A percentile compares a stretch with the other conserved stretches of the same genome.
These are phyloP conservation scores for Channa argus DNA, from an alignment of 2,113 vertebrate species.

Conservation along the genomic window DNA sequence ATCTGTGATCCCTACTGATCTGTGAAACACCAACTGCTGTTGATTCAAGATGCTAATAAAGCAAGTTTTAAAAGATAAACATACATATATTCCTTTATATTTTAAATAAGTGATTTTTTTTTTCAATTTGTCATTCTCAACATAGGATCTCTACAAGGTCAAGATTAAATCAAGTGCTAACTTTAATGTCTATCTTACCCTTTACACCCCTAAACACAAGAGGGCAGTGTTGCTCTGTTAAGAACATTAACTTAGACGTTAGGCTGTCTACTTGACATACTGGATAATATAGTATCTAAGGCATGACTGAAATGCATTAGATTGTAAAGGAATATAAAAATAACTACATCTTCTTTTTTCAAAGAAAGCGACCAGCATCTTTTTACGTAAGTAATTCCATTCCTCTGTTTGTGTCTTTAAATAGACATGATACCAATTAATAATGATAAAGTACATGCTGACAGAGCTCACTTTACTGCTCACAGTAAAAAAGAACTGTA, in stretches of 20 bases:
- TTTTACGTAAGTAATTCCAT: no score
- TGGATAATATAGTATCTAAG: no score
- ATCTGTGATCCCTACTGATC: not conserved
- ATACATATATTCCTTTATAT: not conserved
- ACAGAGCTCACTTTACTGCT: no score
- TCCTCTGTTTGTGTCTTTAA: no score
- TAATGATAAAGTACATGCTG: no score
- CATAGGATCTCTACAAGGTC: no score
- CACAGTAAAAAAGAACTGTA: no score
- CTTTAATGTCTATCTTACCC: not conserved
- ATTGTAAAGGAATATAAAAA: not conserved
- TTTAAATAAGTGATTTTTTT: not conserved
- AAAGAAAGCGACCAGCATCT: no score
- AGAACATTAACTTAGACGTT: conserved; percentile 1
- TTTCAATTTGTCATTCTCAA: not conserved
- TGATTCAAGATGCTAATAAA: conserved; percentile 57
- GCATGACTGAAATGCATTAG: not conserved
- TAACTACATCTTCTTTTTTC: no score
- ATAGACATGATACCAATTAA: no score
- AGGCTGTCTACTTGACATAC: not conserved
- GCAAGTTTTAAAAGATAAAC: conserved; percentile 28
- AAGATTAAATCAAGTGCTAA: not conserved
- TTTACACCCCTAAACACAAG: conserved; percentile 68
- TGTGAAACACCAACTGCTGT: not conserved
- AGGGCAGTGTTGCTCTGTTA: conserved; percentile 71